Evolutionary conservation across 2,113 vertebrate species (phyloP).

Genomic region (Lathamus discolor): DNA sequence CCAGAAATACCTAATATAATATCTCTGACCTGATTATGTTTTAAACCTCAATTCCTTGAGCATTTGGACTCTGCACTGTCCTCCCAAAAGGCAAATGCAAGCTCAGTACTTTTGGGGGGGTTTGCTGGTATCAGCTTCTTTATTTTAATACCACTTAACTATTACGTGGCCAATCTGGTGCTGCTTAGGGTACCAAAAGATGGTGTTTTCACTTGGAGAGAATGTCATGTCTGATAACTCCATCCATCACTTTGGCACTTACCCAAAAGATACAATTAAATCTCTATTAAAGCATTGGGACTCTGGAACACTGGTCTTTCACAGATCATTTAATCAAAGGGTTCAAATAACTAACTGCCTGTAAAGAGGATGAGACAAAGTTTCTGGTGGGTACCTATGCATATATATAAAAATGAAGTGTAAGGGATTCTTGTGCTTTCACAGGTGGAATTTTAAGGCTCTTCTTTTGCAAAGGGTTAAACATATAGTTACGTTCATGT

Average conservation of each 20-base stretch:
- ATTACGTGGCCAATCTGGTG: background rate
- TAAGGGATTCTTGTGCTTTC: background rate
- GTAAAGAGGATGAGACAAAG: background rate
- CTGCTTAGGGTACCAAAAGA: background rate
- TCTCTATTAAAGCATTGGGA: background rate
- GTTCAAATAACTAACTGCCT: background rate
- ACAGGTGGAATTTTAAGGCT: background rate
- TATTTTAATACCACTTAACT: background rate
- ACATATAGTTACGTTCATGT: background rate
- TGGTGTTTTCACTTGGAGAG: background rate
- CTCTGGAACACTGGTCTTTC: background rate
- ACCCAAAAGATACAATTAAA: constrained; percentile 27
- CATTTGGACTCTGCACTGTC: background rate
- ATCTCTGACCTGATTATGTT: constrained; percentile 1
- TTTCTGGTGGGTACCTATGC: background rate
- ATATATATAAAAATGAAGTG: background rate
- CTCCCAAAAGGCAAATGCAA: background rate
- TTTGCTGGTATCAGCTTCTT: background rate
- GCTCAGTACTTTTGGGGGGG: background rate
- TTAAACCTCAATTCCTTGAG: background rate
- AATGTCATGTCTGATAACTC: background rate
- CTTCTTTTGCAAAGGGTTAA: background rate
- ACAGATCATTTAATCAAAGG: constrained; percentile 11
- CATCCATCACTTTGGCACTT: constrained; percentile 22
- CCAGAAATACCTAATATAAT: background rate